Evolutionary conservation across 2,888 invertebrate genomes (phyloP).

Genomic region (Hydrotaea cyrtoneurina): DNA sequence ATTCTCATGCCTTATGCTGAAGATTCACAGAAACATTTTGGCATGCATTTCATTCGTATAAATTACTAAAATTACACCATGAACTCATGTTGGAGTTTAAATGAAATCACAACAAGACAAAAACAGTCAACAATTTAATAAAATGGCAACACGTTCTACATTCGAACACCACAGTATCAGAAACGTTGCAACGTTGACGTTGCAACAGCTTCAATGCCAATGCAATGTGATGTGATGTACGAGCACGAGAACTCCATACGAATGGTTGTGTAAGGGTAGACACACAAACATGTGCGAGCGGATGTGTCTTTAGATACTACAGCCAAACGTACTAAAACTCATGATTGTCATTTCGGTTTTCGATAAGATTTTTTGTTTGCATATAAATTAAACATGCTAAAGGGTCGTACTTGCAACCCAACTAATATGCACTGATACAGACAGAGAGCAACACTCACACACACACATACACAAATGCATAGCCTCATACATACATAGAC

Average conservation of each 20-base stretch:
- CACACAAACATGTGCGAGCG: neutral
- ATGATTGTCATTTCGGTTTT: constrained; percentile 28
- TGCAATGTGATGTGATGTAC: neutral
- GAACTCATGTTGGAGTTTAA: neutral
- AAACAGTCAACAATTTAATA: constrained; percentile 12
- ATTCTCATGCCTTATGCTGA: too few species aligned
- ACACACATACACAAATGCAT: neutral
- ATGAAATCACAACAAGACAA: neutral
- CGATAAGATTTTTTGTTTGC: constrained; percentile 31
- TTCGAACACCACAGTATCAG: neutral
- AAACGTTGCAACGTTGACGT: neutral
- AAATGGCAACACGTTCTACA: constrained; percentile 3
- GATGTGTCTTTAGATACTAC: neutral
- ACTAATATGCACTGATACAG: constrained; percentile 38
- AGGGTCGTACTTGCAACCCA: constrained; percentile 42
- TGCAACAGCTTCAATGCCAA: neutral
- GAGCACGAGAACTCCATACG: too few species aligned
- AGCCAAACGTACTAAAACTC: neutral
- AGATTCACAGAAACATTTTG: too few species aligned
- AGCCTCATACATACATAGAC: neutral
- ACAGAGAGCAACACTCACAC: neutral
- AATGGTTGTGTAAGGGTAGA: too few species aligned
- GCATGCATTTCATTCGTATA: neutral
- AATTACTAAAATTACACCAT: neutral
- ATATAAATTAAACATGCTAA: constrained; percentile 46